Base-by-base conservation (phyloP, 2,797 vertebrate species). In the Zonotrichia albicollis region DNA sequence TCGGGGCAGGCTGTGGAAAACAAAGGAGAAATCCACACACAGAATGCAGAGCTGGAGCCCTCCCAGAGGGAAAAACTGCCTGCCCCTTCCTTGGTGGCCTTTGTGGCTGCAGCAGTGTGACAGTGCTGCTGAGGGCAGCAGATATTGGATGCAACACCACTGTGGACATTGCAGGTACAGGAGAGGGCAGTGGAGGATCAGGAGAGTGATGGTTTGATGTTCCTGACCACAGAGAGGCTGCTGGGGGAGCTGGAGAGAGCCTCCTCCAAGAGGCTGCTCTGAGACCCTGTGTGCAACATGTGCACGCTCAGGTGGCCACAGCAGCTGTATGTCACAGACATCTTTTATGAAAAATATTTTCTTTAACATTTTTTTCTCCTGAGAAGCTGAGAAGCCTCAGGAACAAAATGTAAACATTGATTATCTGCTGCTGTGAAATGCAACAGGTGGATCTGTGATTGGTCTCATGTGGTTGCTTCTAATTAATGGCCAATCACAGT, bases 1-100 rank as follows among this genome's bases (percentile, higher is more conserved):
- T 98, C 98, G 0, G 99, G 99, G 97, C 99, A 99, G 9, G 98
- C 99, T 99, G 97, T 1, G 7, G 67, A 57, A 96, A 20, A 89
- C 36, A 61, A 86, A 83, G 70, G 26, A 72, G 27, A 65, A 68
- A 66, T 40, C 38, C 71, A 67, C 55, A 40, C 25, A 53, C 40
- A 42, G 25, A 71, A 53, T 6, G 26, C 6, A 34, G 38, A 66
- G 61, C 42, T 75, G 76, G 68, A 34, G 53, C 21, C 14, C 13
- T 34, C 23, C 54, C 54, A 10, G 50, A 5, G 21, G 34, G 43
- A 27, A 27, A 38, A 42, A 58, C 4, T 29, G 34, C 7, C 30
- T 32, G 34, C 4, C 27, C 40, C 43, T n/a, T 4, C 40, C 40
- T 42, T 42, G 18, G 57, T 43, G 65, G 45, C 32, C 46, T 48